These are phyloP conservation scores for Notoglanidium macrostoma DNA, from an alignment of 2,797 vertebrate species.

Conservation along the genomic window DNA sequence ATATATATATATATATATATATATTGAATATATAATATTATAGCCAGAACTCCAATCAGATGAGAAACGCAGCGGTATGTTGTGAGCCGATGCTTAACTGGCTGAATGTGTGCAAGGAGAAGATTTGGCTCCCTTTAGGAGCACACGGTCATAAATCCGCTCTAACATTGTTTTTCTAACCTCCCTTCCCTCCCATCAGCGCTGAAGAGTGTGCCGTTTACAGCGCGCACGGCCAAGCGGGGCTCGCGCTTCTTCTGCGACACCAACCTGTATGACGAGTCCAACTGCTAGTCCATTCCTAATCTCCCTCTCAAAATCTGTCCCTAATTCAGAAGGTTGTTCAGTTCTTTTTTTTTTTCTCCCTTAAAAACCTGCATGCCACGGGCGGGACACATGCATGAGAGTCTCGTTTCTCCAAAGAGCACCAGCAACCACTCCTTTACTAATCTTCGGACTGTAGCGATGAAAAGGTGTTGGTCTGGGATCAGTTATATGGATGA, in stretches of 20 bases:
- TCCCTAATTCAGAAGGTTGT: conserved; percentile 77
- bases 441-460: conserved; percentile 45
- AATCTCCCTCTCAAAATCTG: conserved; percentile 45
- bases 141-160: conserved; percentile 10
- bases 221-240: conserved; percentile 96
- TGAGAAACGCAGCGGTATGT: background rate
- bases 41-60: background rate
- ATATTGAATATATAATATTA: no score
- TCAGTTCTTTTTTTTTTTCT: conserved; percentile 69
- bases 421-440: conserved; percentile 38
- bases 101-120: background rate
- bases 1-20: no score
- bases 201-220: conserved; percentile 98
- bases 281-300: conserved; percentile 90
- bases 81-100: background rate
- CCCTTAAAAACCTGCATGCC: conserved; percentile 60
- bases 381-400: conserved; percentile 75
- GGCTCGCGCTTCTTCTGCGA: conserved; percentile 98
- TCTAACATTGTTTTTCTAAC: conserved; percentile 55
- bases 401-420: conserved; percentile 52
- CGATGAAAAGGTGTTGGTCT: conserved; percentile 20
- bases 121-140: conserved; percentile 1
- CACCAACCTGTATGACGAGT: conserved; percentile 94
- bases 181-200: conserved; percentile 77
- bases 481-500: conserved; percentile 15